A percentile compares a stretch with the other conserved stretches of the same genome.
Conservation (phyloP, 1,140 invertebrate species). For the Acromyrmex charruanus region DNA sequence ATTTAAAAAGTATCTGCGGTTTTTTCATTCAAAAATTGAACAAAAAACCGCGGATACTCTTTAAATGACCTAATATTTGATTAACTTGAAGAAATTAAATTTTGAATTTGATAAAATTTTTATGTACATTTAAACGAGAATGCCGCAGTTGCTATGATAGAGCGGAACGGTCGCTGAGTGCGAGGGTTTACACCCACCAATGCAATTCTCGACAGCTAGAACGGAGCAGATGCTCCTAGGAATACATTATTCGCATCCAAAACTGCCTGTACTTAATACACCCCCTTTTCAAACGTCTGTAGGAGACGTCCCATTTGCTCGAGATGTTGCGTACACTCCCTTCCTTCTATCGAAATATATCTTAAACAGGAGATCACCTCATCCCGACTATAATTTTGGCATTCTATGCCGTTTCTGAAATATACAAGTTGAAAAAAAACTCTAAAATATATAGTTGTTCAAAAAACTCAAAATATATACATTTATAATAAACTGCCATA, state of each 20-base stretch:
- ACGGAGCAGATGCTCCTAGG: slow-evolving; percentile 77
- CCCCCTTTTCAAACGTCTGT: slow-evolving; percentile 40
- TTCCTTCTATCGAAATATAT: background rate
- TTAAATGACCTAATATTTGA: too few species aligned
- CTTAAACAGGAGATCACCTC: background rate
- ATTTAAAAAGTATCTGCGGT: too few species aligned
- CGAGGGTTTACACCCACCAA: slow-evolving; percentile 45
- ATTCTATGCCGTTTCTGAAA: background rate
- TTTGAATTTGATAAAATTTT: slow-evolving; percentile 32
- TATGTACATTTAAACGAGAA: slow-evolving; percentile 6
- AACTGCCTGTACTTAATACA: slow-evolving; percentile 52
- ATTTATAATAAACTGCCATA: background rate
- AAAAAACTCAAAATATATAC: background rate
- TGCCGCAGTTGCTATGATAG: background rate
- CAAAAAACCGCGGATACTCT: too few species aligned
- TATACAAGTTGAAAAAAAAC: background rate
- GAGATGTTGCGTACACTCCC: slow-evolving; percentile 10
- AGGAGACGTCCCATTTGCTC: slow-evolving; percentile 39
- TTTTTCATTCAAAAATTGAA: too few species aligned
- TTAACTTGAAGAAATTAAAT: background rate
- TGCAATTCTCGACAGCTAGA: slow-evolving; percentile 64
- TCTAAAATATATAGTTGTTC: background rate
- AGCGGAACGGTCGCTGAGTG: background rate
- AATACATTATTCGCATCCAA: slow-evolving; percentile 75
- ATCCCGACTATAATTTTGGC: background rate